Evolutionary conservation across 2,113 vertebrate species (phyloP).

Genomic region (Cololabis saira): DNA sequence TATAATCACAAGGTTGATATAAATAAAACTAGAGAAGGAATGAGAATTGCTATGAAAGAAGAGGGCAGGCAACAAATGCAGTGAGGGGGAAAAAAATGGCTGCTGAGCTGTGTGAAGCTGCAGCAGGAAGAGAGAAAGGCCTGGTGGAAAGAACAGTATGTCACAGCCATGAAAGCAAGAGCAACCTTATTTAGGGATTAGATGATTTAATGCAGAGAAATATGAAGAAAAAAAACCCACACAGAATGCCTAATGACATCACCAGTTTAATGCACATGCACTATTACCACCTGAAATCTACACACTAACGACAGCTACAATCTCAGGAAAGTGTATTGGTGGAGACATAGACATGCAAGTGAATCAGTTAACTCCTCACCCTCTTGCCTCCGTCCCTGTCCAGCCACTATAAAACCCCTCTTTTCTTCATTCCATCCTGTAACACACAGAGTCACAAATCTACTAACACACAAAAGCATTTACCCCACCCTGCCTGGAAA

Average conservation of each 20-base stretch:
- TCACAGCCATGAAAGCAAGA: constrained; percentile 61
- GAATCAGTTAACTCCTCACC: constrained; percentile 80
- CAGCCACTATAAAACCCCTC: constrained; percentile 72
- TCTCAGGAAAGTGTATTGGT: constrained; percentile 51
- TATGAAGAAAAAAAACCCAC: constrained; percentile 48
- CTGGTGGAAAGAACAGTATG: constrained; percentile 59
- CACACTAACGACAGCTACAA: constrained; percentile 17
- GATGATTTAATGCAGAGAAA: constrained; percentile 51
- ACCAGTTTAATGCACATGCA: constrained; percentile 66
- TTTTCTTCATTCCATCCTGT: constrained; percentile 74
- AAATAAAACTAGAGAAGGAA: constrained; percentile 18
- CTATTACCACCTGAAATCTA: constrained; percentile 26
- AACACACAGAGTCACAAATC: constrained; percentile 72
- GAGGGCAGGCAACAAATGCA: constrained; percentile 39
- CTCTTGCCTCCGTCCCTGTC: constrained; percentile 71
- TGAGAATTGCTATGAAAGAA: constrained; percentile 34
- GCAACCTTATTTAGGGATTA: constrained; percentile 47
- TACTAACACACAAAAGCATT: constrained; percentile 69
- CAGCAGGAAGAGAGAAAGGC: constrained; percentile 64
- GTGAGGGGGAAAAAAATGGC: constrained; percentile 61
- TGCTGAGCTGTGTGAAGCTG: constrained; percentile 65
- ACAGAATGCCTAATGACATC: constrained; percentile 27
- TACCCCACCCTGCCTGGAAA: constrained; percentile 69
- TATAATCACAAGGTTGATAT: not conserved
- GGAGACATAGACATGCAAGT: constrained; percentile 82